These are phyloP conservation scores for Craseonycteris thonglongyai DNA, from an alignment of 2,113 vertebrate genomes.

Conservation along the genomic window DNA sequence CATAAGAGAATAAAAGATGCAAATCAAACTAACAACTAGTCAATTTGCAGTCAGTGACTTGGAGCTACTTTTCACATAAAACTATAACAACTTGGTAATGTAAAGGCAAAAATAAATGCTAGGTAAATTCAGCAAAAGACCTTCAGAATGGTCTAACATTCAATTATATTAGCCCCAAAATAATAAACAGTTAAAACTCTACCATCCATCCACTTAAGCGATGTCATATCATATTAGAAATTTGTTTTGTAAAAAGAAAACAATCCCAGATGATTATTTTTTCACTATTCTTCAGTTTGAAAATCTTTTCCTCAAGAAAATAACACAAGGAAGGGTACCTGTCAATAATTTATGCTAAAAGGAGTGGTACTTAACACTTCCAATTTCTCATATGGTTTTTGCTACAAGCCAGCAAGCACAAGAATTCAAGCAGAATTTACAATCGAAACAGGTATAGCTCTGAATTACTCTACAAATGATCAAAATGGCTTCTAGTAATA, in stretches of 20 bases:
- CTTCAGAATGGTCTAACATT: not conserved
- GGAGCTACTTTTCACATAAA: not conserved
- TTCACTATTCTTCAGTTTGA: not conserved
- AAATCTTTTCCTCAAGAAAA: not conserved
- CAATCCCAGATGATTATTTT: not conserved
- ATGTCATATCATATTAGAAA: not conserved
- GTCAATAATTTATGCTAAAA: not conserved
- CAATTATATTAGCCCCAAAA: not conserved
- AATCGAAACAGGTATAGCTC: not conserved
- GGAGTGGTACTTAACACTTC: not conserved
- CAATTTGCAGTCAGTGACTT: not conserved
- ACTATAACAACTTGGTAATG: not conserved
- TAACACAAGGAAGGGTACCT: not conserved
- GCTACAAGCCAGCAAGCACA: not conserved
- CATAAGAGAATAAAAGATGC: not conserved
- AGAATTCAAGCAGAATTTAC: not conserved
- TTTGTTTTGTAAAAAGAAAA: not conserved
- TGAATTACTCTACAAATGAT: not conserved
- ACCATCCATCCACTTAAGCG: not conserved
- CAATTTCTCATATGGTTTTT: not conserved
- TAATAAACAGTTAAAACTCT: not conserved
- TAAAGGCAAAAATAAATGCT: not conserved
- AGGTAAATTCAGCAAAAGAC: not conserved
- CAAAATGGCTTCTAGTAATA: not conserved
- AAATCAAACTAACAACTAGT: not conserved